Evolutionary conservation across 2,888 invertebrate species (phyloP), one percentile per base, ranked within the genome.

Genomic region (Laothoe populi): DNA sequence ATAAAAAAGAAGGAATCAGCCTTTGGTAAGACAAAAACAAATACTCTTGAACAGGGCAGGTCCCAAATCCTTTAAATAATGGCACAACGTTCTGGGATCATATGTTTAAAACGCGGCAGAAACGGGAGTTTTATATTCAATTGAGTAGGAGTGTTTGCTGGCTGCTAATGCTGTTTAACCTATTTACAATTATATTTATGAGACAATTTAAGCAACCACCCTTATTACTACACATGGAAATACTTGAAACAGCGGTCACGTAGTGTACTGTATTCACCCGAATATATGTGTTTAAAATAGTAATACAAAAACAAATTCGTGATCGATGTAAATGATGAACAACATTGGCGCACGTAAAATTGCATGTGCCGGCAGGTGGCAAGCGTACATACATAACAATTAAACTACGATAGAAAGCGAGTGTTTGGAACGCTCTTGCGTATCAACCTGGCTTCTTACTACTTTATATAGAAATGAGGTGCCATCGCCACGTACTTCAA

Each of bases 381-480:
- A 71, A 71, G 72, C 84, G 84, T 84, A 88, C 91, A 84, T 84
- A 88, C 91, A 90, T 91, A 89, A 90, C 88, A 91, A 92, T 92
- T 90, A 92, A 91, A 89, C 87, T 84, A 72, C 79, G 84, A 84
- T 91, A 92, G 92, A 92, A 91, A 92, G 92, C 86, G 86, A 89
- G 79, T 86, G 86, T 79, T 81, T 74, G 80, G 73, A 76, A 80
- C 78, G 77, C 77, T 80, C 82, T 81, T 81, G 84, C 84, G 78
- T 80, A 81, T 79, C 83, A 69, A 69, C 70, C 78, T 77, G 67
- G 68, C 67, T 68, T 71, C 53, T 53, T 53, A 53, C 53, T 76
- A 83, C 85, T 86, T 80, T 78, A 88, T 86, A 90, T 86, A 90
- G 90, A 78, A 79, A 76, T 78, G 82, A 74, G 75, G 76, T 77